Conservation (phyloP, 2,797 vertebrate genomes). For the Alectoris magna region DNA sequence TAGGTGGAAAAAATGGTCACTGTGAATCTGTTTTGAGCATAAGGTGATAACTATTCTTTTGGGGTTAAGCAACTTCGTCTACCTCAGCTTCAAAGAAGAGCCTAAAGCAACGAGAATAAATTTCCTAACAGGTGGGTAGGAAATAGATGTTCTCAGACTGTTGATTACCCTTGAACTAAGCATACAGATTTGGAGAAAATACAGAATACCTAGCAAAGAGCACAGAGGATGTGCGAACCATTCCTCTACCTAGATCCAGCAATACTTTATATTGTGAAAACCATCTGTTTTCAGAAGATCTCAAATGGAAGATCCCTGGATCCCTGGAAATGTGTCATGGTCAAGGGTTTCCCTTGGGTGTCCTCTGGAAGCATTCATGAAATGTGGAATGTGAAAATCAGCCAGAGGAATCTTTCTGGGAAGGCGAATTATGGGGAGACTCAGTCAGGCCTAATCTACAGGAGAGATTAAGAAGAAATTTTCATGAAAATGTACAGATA, state of each 20-base stretch:
- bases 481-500: not conserved
- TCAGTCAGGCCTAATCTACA: not conserved
- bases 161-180: not conserved
- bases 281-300: not conserved
- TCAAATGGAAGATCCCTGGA: too few relatives aligned
- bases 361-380: conserved; percentile 2
- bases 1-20: not conserved
- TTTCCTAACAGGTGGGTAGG: conserved; percentile 9
- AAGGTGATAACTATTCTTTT: not conserved
- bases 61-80: conserved; percentile 2
- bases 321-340: not conserved
- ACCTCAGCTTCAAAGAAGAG: conserved; percentile 11
- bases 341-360: not conserved
- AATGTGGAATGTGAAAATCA: not conserved
- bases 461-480: not conserved
- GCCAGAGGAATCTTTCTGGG: not conserved
- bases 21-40: not conserved
- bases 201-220: not conserved
- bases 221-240: not conserved
- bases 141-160: not conserved
- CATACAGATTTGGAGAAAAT: not conserved
- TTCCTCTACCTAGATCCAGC: not conserved
- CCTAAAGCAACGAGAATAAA: not conserved
- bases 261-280: not conserved
- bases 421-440: not conserved